A percentile compares a stretch with the other conserved stretches of the same genome.
Conservation (phyloP, 1,140 invertebrate genomes). For the Melanaphis sacchari region DNA sequence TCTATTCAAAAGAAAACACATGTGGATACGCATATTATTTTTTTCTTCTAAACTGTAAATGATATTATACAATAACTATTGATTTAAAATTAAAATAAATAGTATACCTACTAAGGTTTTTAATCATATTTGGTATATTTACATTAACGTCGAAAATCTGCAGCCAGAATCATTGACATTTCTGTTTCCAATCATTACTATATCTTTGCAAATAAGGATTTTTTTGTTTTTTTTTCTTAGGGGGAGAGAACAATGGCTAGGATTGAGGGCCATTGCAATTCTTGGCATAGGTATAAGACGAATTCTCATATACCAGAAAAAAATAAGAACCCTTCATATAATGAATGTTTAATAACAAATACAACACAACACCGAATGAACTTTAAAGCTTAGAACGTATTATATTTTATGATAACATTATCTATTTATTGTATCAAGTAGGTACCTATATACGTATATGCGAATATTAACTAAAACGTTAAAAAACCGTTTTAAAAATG, state of each 20-base stretch:
- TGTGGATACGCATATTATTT: neutral
- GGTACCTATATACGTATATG: neutral
- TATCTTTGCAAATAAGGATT: too few relatives aligned
- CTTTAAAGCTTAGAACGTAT: neutral
- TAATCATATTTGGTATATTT: neutral
- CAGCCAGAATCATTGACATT: too few relatives aligned
- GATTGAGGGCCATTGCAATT: too few relatives aligned
- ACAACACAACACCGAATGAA: neutral
- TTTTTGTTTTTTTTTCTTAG: too few relatives aligned
- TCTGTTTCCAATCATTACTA: too few relatives aligned
- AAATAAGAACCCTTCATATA: too few relatives aligned
- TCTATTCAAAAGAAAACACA: neutral
- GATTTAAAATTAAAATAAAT: neutral
- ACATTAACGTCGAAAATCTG: neutral
- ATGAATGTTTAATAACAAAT: neutral
- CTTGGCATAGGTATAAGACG: too few relatives aligned
- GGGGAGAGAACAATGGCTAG: too few relatives aligned
- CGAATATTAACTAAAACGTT: neutral
- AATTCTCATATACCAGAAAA: too few relatives aligned
- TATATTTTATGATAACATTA: too few relatives aligned
- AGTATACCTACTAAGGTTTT: neutral
- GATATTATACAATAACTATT: neutral
- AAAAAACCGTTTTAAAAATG: neutral
- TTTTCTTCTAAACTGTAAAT: neutral
- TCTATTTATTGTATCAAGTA: neutral